phyloP scores from a whole-genome alignment of 2,113 vertebrate species.

The Cyprinodon tularosa region DNA sequence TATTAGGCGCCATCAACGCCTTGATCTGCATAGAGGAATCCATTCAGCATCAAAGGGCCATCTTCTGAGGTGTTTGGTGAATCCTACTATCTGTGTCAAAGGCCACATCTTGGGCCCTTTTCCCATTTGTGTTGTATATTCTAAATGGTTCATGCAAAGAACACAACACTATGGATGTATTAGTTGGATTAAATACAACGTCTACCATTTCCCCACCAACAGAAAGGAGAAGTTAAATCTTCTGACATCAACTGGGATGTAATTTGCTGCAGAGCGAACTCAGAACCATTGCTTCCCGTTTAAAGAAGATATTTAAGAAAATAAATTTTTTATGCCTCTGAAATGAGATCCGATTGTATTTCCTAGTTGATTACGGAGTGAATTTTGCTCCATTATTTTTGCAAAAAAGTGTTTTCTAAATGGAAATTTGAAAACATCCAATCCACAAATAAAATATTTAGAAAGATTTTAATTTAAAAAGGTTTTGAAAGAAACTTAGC shows the following conservation, averaged over 20 bases:
- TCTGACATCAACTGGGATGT: background rate
- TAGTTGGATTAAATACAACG: background rate
- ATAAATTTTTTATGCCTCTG: too few species aligned
- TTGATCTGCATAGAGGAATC: conserved; percentile 55
- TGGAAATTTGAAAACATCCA: too few species aligned
- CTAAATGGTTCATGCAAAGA: background rate
- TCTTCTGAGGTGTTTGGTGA: background rate
- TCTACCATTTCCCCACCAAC: background rate
- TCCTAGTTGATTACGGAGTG: too few species aligned
- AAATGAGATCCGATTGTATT: too few species aligned
- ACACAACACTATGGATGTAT: background rate
- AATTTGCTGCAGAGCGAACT: background rate
- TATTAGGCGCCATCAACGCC: conserved; percentile 64
- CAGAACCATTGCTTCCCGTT: too few species aligned
- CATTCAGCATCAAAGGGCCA: conserved; percentile 28
- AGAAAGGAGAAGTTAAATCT: background rate
- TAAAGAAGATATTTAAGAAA: too few species aligned
- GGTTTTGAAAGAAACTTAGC: too few species aligned
- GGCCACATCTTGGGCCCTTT: background rate
- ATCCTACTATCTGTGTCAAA: conserved; percentile 2
- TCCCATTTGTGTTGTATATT: background rate
- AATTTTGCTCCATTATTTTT: too few species aligned
- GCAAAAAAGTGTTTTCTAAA: too few species aligned
- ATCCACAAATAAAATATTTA: too few species aligned
- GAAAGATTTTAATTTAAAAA: too few species aligned